phyloP scores from a whole-genome alignment of 2,888 invertebrate genomes.

The Cheilosia vernalis region DNA sequence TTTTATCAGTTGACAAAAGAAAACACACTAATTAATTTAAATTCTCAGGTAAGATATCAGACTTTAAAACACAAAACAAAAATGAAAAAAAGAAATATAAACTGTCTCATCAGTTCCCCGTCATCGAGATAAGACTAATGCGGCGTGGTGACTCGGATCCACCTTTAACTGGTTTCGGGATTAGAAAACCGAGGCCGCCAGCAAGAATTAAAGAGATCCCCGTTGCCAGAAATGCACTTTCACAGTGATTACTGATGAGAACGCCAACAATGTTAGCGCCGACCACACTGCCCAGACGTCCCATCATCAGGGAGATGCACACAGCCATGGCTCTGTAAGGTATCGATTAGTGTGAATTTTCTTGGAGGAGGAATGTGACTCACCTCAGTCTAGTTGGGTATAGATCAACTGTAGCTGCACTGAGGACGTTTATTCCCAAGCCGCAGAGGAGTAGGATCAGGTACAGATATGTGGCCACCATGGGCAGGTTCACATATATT shows the following conservation, averaged over 20 bases:
- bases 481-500: slow-evolving; percentile 77
- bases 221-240: slow-evolving; percentile 82
- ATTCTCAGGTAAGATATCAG: slow-evolving; percentile 74
- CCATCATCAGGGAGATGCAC: slow-evolving; percentile 85
- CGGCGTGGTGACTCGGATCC: slow-evolving; percentile 74
- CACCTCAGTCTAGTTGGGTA: slow-evolving; percentile 81
- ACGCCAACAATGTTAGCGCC: slow-evolving; percentile 84
- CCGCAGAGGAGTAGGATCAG: slow-evolving; percentile 78
- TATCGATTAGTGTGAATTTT: not conserved
- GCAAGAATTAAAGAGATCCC: slow-evolving; percentile 77
- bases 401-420: slow-evolving; percentile 80
- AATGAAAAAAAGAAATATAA: not conserved
- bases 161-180: slow-evolving; percentile 76
- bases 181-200: slow-evolving; percentile 78
- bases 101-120: slow-evolving; percentile 77
- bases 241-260: slow-evolving; percentile 83
- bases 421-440: slow-evolving; percentile 79
- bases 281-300: slow-evolving; percentile 84
- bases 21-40: slow-evolving; percentile 42
- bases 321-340: slow-evolving; percentile 84
- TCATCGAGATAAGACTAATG: slow-evolving; percentile 78
- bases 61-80: slow-evolving; percentile 55
- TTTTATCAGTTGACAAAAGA: slow-evolving; percentile 42
- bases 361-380: not conserved
- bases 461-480: slow-evolving; percentile 79